Percentiles rank a stretch among this genome's conserved stretches.
Evolutionary conservation across 2,113 vertebrate genomes (phyloP).

Genomic region (Saguinus imperator): DNA sequence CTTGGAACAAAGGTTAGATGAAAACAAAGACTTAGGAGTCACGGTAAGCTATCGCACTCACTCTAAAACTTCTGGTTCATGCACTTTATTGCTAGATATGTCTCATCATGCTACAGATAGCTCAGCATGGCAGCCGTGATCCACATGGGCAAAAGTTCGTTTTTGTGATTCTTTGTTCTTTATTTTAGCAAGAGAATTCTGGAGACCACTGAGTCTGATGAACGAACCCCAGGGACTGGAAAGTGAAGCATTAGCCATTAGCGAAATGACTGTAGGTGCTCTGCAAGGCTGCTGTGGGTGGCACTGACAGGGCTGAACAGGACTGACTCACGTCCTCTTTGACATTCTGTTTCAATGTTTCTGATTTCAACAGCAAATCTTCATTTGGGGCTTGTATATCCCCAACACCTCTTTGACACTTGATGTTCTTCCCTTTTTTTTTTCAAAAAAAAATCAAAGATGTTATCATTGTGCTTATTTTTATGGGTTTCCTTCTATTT

Average conservation of each 20-base stretch:
- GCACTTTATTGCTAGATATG: rapidly evolving
- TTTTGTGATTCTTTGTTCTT: neutral
- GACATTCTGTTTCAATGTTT: neutral
- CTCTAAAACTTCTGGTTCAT: neutral
- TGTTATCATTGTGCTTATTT: conserved; percentile 15
- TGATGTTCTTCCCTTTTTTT: neutral
- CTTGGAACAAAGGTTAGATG: conserved; percentile 63
- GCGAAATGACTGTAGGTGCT: rapidly evolving
- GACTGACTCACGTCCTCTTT: rapidly evolving
- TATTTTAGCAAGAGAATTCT: neutral
- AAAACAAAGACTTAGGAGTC: conserved; percentile 40
- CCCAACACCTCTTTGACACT: neutral
- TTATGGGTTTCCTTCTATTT: neutral
- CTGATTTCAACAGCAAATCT: neutral
- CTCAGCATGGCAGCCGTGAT: neutral
- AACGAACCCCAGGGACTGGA: no score
- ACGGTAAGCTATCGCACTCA: conserved; percentile 59
- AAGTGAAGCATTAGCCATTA: rapidly evolving
- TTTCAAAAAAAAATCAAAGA: neutral
- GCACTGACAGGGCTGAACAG: rapidly evolving
- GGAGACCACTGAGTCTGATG: neutral
- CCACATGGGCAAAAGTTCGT: neutral
- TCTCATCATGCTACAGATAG: neutral
- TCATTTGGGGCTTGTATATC: neutral
- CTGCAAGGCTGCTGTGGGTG: no score